A percentile compares a stretch with the other conserved stretches of the same genome.
phyloP scores from a whole-genome alignment of 64 coral and sea anemone genomes.

The Cladopsammia gracilis region DNA sequence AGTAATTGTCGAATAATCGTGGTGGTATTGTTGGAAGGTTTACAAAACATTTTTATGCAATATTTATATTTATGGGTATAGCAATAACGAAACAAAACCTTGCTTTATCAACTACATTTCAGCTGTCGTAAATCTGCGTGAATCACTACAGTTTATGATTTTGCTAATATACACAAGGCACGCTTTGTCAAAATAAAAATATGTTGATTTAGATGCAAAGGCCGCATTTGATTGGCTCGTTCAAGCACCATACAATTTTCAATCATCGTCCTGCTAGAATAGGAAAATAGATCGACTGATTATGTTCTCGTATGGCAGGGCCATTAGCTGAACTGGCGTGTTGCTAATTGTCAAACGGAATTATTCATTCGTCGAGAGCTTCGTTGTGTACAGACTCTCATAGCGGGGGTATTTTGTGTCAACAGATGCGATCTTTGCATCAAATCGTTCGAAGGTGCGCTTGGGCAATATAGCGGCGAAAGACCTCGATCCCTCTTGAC shows the following conservation, averaged over 20 bases:
- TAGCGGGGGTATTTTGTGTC: conserved; percentile 31
- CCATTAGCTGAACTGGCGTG: conserved; percentile 34
- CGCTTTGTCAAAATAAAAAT: background rate
- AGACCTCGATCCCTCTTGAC: conserved; percentile 31
- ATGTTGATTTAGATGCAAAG: background rate
- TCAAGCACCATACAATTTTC: background rate
- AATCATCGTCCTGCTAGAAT: background rate
- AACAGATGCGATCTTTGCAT: background rate
- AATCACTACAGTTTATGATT: no score
- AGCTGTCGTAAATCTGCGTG: no score
- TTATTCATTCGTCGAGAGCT: conserved; percentile 15
- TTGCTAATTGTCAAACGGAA: conserved; percentile 21
- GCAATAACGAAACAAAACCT: no score
- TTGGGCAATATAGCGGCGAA: background rate
- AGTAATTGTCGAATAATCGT: no score
- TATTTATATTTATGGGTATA: no score
- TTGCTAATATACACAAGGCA: no score
- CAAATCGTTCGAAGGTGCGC: background rate
- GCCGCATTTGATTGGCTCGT: conserved; percentile 2
- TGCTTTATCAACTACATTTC: no score
- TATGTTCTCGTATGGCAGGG: background rate
- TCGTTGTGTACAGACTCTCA: conserved; percentile 19
- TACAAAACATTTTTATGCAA: no score
- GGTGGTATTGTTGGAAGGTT: no score
- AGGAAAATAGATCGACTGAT: background rate